Conservation (phyloP, 2,888 invertebrate genomes). For the Catocala nupta region DNA sequence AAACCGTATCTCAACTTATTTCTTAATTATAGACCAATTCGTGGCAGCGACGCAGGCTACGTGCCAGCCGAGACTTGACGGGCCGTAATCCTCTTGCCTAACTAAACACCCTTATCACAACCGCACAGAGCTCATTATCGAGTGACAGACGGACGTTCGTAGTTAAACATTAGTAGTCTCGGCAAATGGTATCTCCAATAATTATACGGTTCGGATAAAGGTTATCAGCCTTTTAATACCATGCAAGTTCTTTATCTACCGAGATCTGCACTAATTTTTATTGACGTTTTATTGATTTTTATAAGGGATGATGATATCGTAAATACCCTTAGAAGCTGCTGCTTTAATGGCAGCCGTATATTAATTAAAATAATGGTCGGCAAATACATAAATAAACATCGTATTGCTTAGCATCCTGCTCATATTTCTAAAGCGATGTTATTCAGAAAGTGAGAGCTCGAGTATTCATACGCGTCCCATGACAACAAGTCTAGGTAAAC, state of each 20-base stretch:
- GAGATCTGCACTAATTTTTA: constrained; percentile 68
- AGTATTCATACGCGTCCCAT: constrained; percentile 24
- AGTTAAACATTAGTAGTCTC: constrained; percentile 69
- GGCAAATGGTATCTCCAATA: constrained; percentile 83
- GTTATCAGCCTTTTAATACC: constrained; percentile 83
- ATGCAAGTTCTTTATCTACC: constrained; percentile 73
- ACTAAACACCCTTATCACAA: constrained; percentile 54
- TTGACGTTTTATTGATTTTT: constrained; percentile 44
- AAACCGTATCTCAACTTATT: constrained; percentile 86
- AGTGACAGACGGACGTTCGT: constrained; percentile 41
- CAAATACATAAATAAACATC: not conserved
- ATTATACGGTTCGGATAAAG: constrained; percentile 83
- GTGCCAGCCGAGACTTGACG: constrained; percentile 73
- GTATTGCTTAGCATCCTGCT: no score
- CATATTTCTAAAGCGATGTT: constrained; percentile 2
- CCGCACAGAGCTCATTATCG: constrained; percentile 57
- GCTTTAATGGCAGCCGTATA: not conserved
- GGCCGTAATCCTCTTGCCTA: constrained; percentile 43
- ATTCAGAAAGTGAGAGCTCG: constrained; percentile 9
- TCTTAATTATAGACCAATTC: constrained; percentile 87
- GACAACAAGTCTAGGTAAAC: constrained; percentile 23
- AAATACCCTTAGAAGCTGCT: not conserved
- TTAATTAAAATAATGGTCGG: constrained; percentile 1
- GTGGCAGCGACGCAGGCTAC: constrained; percentile 79
- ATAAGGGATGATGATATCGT: constrained; percentile 26